Evolutionary conservation across 2,888 invertebrate genomes (phyloP), one percentile per base, ranked within the genome.

Genomic region (Ennomos fuscantarius): DNA sequence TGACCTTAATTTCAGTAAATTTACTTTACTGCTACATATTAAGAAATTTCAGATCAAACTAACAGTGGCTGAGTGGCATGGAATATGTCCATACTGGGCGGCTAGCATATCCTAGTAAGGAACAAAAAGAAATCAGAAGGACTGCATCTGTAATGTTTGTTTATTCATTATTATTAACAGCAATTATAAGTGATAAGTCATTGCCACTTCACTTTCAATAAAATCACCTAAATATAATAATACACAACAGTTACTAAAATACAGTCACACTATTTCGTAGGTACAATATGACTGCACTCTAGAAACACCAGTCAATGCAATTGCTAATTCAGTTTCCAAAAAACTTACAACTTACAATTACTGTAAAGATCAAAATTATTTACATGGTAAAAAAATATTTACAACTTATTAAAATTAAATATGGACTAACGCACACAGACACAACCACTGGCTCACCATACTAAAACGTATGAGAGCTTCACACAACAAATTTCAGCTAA

Each of bases 301-400:
- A 46, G 59, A 63, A 63, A 67, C 64, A 63, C 65, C 53, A 55
- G 56, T 63, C 63, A 59, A 54, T 37, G 66, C 70, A 78, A 80
- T 78, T 78, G 78, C 65, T 60, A 73, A 76, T 78, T 75, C 65
- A 73, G 73, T 71, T 72, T 68, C 60, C 62, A 53, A 31, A 67
- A 82, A 82, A 84, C 84, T 66, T 82, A 82, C 78, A 84, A 88
- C 89, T 89, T 87, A 90, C 85, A 89, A 90, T 86, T 65, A 82
- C 88, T 88, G 87, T 67, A 41, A 51, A 59, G 46, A 74, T 62
- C 44, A 37, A 24, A 24, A 24, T 24, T 83, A 84, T 86, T 78
- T 86, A 88, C 82, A 85, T 50, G 71, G 68, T 67, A 68, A 78
- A 46, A 79, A 80, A 81, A 81, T 87, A 90, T 90, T 85, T 89